phyloP scores from a whole-genome alignment of 92 coral and sea anemone species.

The Porites evermanni region DNA sequence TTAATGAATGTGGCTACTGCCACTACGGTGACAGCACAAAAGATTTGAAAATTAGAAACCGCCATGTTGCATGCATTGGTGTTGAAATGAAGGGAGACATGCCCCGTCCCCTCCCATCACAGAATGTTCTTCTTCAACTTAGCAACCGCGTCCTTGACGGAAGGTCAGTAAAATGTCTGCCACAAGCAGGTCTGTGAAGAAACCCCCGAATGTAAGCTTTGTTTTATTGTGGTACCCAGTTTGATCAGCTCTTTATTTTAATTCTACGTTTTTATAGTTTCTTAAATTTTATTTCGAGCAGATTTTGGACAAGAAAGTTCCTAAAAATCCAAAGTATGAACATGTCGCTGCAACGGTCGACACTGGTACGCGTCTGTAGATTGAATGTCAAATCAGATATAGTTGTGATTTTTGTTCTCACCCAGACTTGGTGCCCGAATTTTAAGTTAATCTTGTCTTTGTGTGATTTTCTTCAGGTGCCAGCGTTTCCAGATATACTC shows the following conservation, averaged over 20 bases:
- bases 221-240: background rate
- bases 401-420: background rate
- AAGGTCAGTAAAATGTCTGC: constrained; percentile 86
- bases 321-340: constrained; percentile 96
- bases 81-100: background rate
- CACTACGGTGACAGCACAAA: constrained; percentile 68
- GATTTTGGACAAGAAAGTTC: constrained; percentile 93
- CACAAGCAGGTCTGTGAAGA: constrained; percentile 90
- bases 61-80: constrained; percentile 1
- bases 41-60: constrained; percentile 59
- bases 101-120: constrained; percentile 2
- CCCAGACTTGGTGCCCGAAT: background rate
- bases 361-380: constrained; percentile 73
- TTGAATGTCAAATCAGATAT: background rate
- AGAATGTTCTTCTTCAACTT: constrained; percentile 24
- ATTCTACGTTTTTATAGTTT: background rate
- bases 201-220: constrained; percentile 85
- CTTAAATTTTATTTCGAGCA: constrained; percentile 13
- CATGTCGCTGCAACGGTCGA: constrained; percentile 93
- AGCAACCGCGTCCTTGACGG: constrained; percentile 69
- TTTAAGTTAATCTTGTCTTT: background rate
- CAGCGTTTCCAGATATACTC: constrained; percentile 88
- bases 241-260: background rate
- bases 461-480: constrained; percentile 61
- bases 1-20: constrained; percentile 78